Evolutionary conservation across 2,113 vertebrate species (phyloP), one percentile per base, ranked within the genome.

Genomic region (Cyrtonyx montezumae): DNA sequence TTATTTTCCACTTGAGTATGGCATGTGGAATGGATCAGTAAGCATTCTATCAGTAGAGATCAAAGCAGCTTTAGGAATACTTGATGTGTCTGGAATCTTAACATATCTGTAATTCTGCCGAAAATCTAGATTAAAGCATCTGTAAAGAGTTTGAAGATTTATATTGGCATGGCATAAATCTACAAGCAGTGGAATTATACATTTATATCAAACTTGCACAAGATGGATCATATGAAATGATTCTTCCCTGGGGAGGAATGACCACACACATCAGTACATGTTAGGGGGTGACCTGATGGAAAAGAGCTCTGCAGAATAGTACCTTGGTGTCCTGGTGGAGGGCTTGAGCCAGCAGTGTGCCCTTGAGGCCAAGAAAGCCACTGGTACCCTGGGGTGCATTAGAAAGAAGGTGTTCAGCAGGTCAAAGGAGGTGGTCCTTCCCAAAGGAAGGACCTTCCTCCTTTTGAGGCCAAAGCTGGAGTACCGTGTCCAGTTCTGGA

Each of bases 41-140:
- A 93, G 36, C 59, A 80, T 83, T 90, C 59, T 79, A 40, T 53
- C 48, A 53, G 43, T 15, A 80, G 22, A 84, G 32, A 81, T 92
- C 40, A 79, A 84, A 96, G 56, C 43, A 88, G 48, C 53, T 84
- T 93, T 90, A 86, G 19, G 65, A 76, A 23, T 40, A 48, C 21
- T 84, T 81, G n/a, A 43, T 90, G 13, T 32, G 23, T 89, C 73
- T 91, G 86, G n/a, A 1, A 4, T 88, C 76, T 93, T 37, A 13
- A 23, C 86, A 75, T 45, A 40, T 49, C 56, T 59, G 46, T 56
- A 78, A 43, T 86, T 86, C 73, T 79, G 58, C 25, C 49, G 61
- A 86, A 77, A 88, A 73, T 48, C 59, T 71, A 19, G 23, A 14
- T 9, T 65, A 70, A 87, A 86, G 79, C 67, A 82, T 81, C 51